These are phyloP conservation scores for Heliothis subflexa DNA, from an alignment of 1,140 invertebrate species.

Conservation along the genomic window DNA sequence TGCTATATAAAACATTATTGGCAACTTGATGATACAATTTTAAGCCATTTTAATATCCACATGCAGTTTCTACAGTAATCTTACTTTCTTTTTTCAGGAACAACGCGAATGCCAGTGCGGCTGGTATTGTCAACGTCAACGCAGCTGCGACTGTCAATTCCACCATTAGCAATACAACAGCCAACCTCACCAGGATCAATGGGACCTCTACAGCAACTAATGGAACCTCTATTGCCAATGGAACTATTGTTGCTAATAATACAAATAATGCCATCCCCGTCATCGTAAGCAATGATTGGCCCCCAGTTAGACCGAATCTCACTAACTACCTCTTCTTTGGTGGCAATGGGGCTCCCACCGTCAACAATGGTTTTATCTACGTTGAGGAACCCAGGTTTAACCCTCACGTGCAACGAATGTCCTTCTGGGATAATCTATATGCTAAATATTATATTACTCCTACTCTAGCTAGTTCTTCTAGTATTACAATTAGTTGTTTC, in stretches of 20 bases:
- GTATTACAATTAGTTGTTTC: background rate
- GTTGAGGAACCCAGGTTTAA: constrained; percentile 36
- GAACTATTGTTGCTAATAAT: too few relatives aligned
- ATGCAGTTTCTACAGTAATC: background rate
- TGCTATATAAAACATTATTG: too few relatives aligned
- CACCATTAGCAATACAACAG: too few relatives aligned
- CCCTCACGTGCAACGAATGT: constrained; percentile 39
- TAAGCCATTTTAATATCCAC: background rate
- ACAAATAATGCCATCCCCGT: too few relatives aligned
- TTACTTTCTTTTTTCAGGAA: background rate
- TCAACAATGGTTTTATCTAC: constrained; percentile 17
- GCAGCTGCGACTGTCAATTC: too few relatives aligned
- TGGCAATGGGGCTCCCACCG: constrained; percentile 1
- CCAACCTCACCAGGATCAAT: too few relatives aligned
- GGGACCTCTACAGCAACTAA: too few relatives aligned
- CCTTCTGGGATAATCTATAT: constrained; percentile 44
- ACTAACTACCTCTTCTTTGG: constrained; percentile 45
- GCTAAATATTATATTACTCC: constrained; percentile 42
- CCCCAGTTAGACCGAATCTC: background rate
- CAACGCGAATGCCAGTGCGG: background rate
- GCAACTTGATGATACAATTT: too few relatives aligned
- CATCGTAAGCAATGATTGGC: background rate
- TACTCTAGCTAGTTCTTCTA: constrained; percentile 22
- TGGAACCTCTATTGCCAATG: too few relatives aligned
- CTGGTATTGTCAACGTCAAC: background rate